Evolutionary conservation across 2,888 invertebrate species (phyloP).

Genomic region (Drosophila incognita): DNA sequence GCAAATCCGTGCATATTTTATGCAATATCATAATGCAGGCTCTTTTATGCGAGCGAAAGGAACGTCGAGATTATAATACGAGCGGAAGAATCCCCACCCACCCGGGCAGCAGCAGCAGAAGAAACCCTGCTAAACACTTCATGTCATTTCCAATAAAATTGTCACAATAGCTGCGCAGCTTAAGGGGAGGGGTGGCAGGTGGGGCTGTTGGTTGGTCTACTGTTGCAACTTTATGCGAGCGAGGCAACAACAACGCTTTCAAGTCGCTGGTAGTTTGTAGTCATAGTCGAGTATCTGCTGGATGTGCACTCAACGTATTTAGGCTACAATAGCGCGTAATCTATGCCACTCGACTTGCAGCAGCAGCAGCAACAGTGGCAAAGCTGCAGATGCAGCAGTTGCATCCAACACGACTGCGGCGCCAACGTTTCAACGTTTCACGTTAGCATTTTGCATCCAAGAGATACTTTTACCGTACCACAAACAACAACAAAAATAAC

Average conservation of each 20-base stretch:
- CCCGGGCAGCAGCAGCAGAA: conserved; percentile 2
- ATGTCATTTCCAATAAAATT: conserved; percentile 64
- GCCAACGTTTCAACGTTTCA: conserved; percentile 41
- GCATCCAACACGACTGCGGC: conserved; percentile 11
- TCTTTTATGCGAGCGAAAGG: conserved; percentile 21
- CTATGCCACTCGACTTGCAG: conserved; percentile 64
- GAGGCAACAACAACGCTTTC: conserved; percentile 12
- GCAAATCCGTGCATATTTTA: conserved; percentile 22
- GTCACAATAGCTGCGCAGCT: conserved; percentile 49
- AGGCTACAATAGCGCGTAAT: conserved; percentile 68
- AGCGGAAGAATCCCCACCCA: conserved; percentile 8
- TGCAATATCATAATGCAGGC: conserved; percentile 36
- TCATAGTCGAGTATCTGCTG: conserved; percentile 33
- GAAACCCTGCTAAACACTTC: conserved; percentile 28
- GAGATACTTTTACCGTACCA: conserved; percentile 56
- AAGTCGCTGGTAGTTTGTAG: conserved; percentile 31
- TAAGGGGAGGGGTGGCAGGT: background rate
- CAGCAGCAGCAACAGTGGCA: conserved; percentile 10
- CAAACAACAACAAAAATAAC: conserved; percentile 29
- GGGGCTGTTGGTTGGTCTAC: background rate
- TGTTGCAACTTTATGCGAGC: conserved; percentile 37
- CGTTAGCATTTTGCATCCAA: conserved; percentile 45
- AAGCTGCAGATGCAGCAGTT: conserved; percentile 2
- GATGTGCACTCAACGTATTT: conserved; percentile 57
- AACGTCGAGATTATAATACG: conserved; percentile 17